Conservation (phyloP, 2,888 invertebrate species). For the Lamellibrachia satsuma region DNA sequence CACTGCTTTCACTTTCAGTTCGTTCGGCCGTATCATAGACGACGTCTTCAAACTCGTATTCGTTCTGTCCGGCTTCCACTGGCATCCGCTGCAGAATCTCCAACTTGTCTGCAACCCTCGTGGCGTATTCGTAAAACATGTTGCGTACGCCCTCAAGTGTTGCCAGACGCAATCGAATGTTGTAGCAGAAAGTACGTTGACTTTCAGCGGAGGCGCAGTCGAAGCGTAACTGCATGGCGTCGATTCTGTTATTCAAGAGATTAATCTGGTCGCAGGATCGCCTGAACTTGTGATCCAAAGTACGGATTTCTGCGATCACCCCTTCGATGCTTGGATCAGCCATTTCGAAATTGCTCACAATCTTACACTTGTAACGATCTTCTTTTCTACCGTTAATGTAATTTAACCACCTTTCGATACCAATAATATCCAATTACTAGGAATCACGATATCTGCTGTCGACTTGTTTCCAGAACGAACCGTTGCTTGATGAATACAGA, state of each 20-base stretch:
- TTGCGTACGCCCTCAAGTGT: neutral
- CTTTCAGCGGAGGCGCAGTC: neutral
- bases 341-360: too few relatives aligned
- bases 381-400: too few relatives aligned
- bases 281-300: neutral
- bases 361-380: too few relatives aligned
- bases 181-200: neutral
- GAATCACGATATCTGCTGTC: too few relatives aligned
- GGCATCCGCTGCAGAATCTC: neutral
- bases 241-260: neutral
- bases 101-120: neutral
- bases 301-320: neutral
- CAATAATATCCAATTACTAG: too few relatives aligned
- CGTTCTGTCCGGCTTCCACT: too few relatives aligned
- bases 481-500: too few relatives aligned
- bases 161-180: conserved; percentile 14
- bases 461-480: too few relatives aligned
- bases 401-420: too few relatives aligned
- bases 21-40: too few relatives aligned
- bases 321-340: neutral
- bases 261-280: conserved; percentile 7
- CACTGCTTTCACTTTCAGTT: too few relatives aligned
- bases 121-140: neutral
- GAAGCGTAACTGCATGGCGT: neutral
- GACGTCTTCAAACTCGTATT: too few relatives aligned